A percentile compares a stretch with the other conserved stretches of the same genome.
phyloP scores from a whole-genome alignment of 2,888 invertebrate species.

The Nephrocerus scutellatus region DNA sequence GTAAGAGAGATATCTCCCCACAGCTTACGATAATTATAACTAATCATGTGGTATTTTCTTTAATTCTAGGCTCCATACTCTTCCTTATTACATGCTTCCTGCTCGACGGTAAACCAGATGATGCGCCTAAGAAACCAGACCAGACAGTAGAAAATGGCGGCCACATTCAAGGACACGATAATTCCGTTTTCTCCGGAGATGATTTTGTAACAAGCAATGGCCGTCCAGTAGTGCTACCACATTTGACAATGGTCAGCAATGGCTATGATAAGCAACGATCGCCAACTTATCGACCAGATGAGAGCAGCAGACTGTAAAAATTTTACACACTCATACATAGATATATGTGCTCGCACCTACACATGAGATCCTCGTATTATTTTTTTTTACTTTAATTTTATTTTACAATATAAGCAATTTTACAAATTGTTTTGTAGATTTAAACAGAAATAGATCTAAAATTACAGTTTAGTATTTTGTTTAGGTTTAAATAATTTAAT shows the following conservation, averaged over 20 bases:
- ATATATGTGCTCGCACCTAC: too few relatives aligned
- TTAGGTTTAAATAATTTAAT: too few relatives aligned
- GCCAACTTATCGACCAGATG: conserved; percentile 25
- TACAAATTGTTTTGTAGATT: too few relatives aligned
- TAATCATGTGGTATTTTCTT: too few relatives aligned
- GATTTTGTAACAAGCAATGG: conserved; percentile 37
- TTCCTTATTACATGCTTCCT: conserved; percentile 76
- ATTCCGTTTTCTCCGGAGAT: conserved; percentile 43
- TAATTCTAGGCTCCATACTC: conserved; percentile 67
- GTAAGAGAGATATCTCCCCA: conserved; percentile 53
- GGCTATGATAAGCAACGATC: conserved; percentile 32
- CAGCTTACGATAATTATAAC: background rate
- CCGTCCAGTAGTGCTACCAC: conserved; percentile 36
- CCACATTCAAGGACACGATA: conserved; percentile 44
- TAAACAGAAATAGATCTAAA: too few relatives aligned
- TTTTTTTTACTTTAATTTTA: too few relatives aligned
- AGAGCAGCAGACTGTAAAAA: conserved; percentile 43
- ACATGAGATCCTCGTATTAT: too few relatives aligned
- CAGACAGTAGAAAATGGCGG: conserved; percentile 23
- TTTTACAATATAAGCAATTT: too few relatives aligned
- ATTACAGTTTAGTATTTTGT: too few relatives aligned
- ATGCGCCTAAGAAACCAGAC: conserved; percentile 12
- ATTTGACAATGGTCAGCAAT: conserved; percentile 34
- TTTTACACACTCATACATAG: too few relatives aligned
- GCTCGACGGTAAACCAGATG: conserved; percentile 57